A percentile compares a stretch with the other conserved stretches of the same genome.
phyloP scores from a whole-genome alignment of 1,140 invertebrate genomes.

The Eumaeus atala region DNA sequence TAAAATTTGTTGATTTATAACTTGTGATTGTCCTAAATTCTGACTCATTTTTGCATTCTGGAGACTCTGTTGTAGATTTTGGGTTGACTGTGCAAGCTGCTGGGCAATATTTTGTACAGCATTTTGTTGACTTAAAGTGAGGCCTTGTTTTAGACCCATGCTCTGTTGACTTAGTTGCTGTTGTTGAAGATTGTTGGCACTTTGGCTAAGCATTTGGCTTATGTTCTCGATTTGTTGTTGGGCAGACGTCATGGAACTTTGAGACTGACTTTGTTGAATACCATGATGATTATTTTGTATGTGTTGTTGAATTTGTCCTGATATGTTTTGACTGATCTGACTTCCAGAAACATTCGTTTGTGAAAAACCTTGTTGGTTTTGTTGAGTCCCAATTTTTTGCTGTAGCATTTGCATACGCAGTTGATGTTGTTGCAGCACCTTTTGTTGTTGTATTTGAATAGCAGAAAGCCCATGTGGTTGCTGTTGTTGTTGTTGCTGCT shows the following conservation, averaged over 20 bases:
- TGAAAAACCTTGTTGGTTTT: conserved; percentile 60
- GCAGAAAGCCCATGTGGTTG: conserved; percentile 61
- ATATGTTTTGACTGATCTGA: conserved; percentile 60
- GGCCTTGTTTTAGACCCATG: conserved; percentile 56
- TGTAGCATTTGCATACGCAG: conserved; percentile 65
- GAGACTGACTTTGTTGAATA: conserved; percentile 56
- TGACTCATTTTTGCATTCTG: conserved; percentile 63
- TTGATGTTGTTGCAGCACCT: conserved; percentile 68
- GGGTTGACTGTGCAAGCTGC: conserved; percentile 63
- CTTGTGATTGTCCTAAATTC: conserved; percentile 49
- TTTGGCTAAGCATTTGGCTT: conserved; percentile 66
- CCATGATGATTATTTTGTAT: conserved; percentile 55
- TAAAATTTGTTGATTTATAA: conserved; percentile 54
- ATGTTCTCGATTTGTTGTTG: conserved; percentile 70
- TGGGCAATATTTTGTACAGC: conserved; percentile 69
- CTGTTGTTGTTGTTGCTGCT: conserved; percentile 30
- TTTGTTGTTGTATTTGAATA: conserved; percentile 69
- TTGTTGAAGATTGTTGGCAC: conserved; percentile 64
- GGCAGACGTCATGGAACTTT: conserved; percentile 55
- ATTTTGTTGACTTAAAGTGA: conserved; percentile 59
- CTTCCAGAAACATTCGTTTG: conserved; percentile 54
- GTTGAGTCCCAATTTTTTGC: conserved; percentile 53
- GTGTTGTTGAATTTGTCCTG: conserved; percentile 56
- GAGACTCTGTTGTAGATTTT: conserved; percentile 56
- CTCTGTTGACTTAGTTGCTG: conserved; percentile 58